These are phyloP conservation scores for Drosophila robusta DNA, from an alignment of 2,888 invertebrate genomes.

Conservation along the genomic window DNA sequence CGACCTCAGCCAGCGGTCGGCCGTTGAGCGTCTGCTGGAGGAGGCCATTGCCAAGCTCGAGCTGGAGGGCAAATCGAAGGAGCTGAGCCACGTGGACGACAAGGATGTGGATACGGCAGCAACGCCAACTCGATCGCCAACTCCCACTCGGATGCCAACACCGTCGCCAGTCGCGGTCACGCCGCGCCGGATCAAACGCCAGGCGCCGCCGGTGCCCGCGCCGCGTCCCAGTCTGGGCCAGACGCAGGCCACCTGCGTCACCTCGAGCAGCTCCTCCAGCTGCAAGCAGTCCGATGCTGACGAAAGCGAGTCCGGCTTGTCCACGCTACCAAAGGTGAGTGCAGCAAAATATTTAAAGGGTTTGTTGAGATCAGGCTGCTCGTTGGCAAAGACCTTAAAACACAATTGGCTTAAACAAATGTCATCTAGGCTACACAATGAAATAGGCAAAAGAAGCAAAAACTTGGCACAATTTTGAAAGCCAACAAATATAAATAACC, in stretches of 20 bases:
- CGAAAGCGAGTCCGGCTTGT: conserved; percentile 78
- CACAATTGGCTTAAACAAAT: no score
- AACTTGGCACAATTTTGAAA: no score
- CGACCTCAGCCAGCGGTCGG: conserved; percentile 61
- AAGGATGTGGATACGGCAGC: conserved; percentile 46
- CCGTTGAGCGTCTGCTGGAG: conserved; percentile 70
- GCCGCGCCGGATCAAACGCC: conserved; percentile 52
- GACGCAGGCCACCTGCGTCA: conserved; percentile 29
- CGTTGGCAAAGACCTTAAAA: no score
- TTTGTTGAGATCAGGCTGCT: background rate
- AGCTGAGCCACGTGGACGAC: conserved; percentile 43
- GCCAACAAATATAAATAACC: no score
- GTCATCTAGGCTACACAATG: no score
- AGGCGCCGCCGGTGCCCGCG: conserved; percentile 62
- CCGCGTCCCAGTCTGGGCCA: conserved; percentile 60
- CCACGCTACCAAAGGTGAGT: conserved; percentile 77
- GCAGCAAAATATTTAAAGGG: background rate
- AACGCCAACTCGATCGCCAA: background rate
- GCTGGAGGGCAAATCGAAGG: conserved; percentile 50
- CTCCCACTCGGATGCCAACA: no score
- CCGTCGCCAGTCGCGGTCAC: no score
- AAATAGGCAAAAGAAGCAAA: no score
- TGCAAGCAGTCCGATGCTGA: conserved; percentile 74
- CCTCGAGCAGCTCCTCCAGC: conserved; percentile 59
- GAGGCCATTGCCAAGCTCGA: conserved; percentile 78